phyloP scores from a whole-genome alignment of 2,888 invertebrate genomes.

The Pollenia angustigena region DNA sequence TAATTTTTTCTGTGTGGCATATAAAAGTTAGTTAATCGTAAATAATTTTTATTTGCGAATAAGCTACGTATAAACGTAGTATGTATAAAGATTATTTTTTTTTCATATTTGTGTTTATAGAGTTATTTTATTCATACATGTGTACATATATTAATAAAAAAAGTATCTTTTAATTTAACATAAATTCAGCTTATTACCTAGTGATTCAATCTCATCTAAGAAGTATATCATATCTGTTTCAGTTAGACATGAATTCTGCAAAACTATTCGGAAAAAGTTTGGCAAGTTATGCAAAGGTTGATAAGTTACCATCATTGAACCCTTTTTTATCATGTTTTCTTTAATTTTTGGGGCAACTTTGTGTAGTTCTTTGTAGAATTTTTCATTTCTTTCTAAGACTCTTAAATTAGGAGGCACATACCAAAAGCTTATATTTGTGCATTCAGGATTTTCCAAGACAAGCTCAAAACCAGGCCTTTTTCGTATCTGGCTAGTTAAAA shows the following conservation, averaged over 20 bases:
- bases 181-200: slow-evolving; percentile 88
- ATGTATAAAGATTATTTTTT: no score
- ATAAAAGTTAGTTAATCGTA: no score
- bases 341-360: slow-evolving; percentile 96
- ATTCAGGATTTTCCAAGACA: slow-evolving; percentile 92
- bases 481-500: slow-evolving; percentile 88
- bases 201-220: slow-evolving; percentile 93
- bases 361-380: slow-evolving; percentile 88
- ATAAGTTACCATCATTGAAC: slow-evolving; percentile 98
- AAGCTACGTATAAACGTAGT: no score
- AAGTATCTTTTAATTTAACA: background rate
- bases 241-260: slow-evolving; percentile 94
- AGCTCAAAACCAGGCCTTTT: slow-evolving; percentile 90
- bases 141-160: background rate
- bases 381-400: slow-evolving; percentile 83
- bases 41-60: no score
- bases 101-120: no score
- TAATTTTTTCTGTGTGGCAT: no score
- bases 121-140: background rate
- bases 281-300: slow-evolving; percentile 93
- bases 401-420: slow-evolving; percentile 92
- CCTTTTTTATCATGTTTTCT: slow-evolving; percentile 97
- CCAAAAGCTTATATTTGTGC: slow-evolving; percentile 98
- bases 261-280: slow-evolving; percentile 97
- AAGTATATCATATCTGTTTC: slow-evolving; percentile 94